phyloP scores from a whole-genome alignment of 2,113 vertebrate genomes.

The Calidris pugnax region DNA sequence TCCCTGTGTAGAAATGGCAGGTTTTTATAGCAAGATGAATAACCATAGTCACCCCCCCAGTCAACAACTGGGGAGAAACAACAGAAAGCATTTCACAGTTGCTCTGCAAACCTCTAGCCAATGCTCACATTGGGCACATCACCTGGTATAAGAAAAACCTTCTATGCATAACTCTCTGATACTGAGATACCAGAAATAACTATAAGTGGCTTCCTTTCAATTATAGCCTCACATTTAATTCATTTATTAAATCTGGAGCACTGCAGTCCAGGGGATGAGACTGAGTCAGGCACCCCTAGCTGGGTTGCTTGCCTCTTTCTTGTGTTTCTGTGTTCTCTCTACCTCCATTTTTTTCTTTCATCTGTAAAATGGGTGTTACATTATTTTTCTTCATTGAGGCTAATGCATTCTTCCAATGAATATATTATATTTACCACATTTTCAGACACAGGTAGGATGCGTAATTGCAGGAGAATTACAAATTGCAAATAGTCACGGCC shows the following conservation, averaged over 20 bases:
- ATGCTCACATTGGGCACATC: not conserved
- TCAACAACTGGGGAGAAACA: not conserved
- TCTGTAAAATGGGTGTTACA: not conserved
- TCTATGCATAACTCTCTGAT: not conserved
- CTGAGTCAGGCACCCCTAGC: fast-evolving
- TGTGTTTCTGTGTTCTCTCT: not conserved
- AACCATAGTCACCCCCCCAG: not conserved
- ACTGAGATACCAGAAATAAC: not conserved
- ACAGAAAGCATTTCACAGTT: not conserved
- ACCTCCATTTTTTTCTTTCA: not conserved
- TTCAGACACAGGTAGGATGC: not conserved
- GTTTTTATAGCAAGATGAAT: not conserved
- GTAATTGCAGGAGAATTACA: not conserved
- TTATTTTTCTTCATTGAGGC: not conserved
- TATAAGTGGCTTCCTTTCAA: not conserved
- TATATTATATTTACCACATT: not conserved
- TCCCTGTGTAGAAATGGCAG: not conserved
- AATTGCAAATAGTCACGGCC: not conserved
- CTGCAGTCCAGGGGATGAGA: not conserved
- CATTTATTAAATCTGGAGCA: not conserved
- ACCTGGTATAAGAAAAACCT: not conserved
- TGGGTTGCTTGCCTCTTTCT: not conserved
- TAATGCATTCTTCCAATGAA: not conserved
- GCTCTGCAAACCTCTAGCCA: not conserved
- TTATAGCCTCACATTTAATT: not conserved